Conservation (phyloP, 2,888 invertebrate species). For the Cephus rjabovi region DNA sequence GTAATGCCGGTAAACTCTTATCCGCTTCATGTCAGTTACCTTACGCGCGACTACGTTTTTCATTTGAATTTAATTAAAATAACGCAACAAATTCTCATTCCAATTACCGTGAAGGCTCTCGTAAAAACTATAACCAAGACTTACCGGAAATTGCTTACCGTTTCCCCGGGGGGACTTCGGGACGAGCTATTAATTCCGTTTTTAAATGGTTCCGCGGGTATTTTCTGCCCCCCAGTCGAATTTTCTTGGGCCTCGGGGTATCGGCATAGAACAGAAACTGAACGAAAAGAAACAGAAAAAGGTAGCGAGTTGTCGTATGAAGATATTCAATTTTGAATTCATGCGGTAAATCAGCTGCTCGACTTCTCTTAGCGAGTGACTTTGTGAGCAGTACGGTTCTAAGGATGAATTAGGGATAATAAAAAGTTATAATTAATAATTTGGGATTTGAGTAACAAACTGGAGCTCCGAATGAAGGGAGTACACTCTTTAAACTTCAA, state of each 20-base stretch:
- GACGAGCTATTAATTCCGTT: conserved; percentile 34
- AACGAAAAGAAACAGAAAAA: background rate
- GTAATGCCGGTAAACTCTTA: conserved; percentile 24
- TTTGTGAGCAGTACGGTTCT: background rate
- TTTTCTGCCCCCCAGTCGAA: background rate
- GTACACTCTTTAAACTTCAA: background rate
- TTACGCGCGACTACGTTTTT: conserved; percentile 21
- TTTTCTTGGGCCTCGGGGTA: background rate
- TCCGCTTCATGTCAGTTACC: conserved; percentile 23
- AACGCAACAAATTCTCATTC: conserved; percentile 43
- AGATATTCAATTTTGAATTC: background rate
- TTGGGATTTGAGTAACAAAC: background rate
- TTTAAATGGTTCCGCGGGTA: conserved; percentile 8
- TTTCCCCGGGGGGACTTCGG: conserved; percentile 17
- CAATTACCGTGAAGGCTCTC: conserved; percentile 34
- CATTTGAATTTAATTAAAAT: conserved; percentile 44
- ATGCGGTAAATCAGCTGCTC: background rate
- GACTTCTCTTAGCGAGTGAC: background rate
- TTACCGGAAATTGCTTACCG: conserved; percentile 34
- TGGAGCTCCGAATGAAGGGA: background rate
- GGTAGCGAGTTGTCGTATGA: background rate
- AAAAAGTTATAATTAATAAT: conserved; percentile 9
- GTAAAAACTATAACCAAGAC: conserved; percentile 35
- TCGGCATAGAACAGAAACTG: background rate
- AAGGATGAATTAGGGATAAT: background rate